A percentile compares a stretch with the other conserved stretches of the same genome.
Conservation (phyloP, 2,888 invertebrate genomes). For the Alloplasta piceator region DNA sequence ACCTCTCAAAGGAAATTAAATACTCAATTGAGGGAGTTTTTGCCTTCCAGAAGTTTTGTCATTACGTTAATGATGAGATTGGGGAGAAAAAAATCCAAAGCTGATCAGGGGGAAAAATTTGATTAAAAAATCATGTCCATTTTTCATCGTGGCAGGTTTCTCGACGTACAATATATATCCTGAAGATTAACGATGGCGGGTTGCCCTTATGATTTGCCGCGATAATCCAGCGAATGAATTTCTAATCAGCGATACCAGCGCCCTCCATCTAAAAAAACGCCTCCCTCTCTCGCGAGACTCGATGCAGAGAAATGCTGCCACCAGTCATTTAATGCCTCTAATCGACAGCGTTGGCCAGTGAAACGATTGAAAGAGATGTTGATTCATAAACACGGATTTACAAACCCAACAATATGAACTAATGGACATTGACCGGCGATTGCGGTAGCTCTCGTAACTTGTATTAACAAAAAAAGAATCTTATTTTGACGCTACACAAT, state of each 20-base stretch:
- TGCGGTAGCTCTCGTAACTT: slow-evolving; percentile 1
- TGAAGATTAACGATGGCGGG: slow-evolving; percentile 27
- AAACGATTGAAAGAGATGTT: slow-evolving; percentile 46
- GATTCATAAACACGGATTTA: slow-evolving; percentile 53
- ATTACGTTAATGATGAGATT: no score
- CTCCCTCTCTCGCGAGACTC: slow-evolving; percentile 8
- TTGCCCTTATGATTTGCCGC: slow-evolving; percentile 13
- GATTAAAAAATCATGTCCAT: no score
- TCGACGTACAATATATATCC: slow-evolving; percentile 14
- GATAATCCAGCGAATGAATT: slow-evolving; percentile 57
- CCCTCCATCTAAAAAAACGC: not conserved
- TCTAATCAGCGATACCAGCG: slow-evolving; percentile 57
- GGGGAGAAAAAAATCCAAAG: no score
- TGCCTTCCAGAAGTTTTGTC: no score
- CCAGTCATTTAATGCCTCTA: slow-evolving; percentile 45
- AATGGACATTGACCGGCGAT: slow-evolving; percentile 29
- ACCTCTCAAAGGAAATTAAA: no score
- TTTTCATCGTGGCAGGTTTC: no score
- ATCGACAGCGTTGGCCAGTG: slow-evolving; percentile 39
- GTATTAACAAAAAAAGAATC: slow-evolving; percentile 30
- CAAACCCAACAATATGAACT: slow-evolving; percentile 64
- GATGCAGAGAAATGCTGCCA: slow-evolving; percentile 39
- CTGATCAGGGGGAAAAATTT: no score
- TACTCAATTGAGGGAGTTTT: no score
- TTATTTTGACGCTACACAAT: not conserved